phyloP scores from a whole-genome alignment of 2,797 vertebrate genomes.

The Leptodactylus fallax region DNA sequence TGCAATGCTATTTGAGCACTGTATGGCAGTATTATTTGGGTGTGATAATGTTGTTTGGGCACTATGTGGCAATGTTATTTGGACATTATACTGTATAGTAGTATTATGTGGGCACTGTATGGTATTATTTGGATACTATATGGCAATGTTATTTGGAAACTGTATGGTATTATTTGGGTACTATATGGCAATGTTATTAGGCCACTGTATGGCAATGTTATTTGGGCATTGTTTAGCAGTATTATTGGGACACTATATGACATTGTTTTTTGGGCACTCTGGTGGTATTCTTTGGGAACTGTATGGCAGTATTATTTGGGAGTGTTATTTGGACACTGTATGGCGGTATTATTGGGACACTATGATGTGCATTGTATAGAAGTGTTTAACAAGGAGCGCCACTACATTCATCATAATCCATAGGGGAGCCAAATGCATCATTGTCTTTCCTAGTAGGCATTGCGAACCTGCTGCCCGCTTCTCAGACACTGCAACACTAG shows the following conservation, averaged over 20 bases:
- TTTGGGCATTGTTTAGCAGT: neutral
- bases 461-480: neutral
- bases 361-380: neutral
- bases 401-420: neutral
- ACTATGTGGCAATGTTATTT: neutral
- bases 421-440: neutral
- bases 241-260: neutral
- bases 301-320: neutral
- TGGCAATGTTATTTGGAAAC: neutral
- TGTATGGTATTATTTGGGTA: neutral
- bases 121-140: neutral
- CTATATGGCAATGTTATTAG: neutral
- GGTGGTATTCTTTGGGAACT: too few relatives aligned
- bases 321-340: neutral
- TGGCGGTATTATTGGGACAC: neutral
- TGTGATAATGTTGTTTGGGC: neutral
- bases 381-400: neutral
- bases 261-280: too few relatives aligned
- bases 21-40: neutral
- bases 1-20: neutral
- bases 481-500: neutral
- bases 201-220: neutral
- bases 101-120: neutral
- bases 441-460: neutral
- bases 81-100: neutral